phyloP scores from a whole-genome alignment of 2,113 vertebrate species.

The Spea multiplicata region DNA sequence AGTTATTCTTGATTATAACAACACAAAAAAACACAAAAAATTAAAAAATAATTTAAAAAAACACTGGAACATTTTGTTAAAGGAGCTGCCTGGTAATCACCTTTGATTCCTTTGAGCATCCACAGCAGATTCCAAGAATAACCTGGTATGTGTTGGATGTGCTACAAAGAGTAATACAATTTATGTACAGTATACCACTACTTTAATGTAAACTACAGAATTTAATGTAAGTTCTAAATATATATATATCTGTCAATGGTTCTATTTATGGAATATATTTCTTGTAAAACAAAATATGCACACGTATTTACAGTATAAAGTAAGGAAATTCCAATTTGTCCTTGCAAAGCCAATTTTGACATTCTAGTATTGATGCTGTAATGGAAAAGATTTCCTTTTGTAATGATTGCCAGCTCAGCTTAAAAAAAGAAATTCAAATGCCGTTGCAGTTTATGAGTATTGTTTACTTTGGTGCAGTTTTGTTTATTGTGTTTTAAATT shows the following conservation, averaged over 20 bases:
- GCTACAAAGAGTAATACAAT: no score
- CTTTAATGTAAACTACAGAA: no score
- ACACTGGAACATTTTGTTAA: no score
- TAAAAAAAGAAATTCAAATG: conserved; percentile 5
- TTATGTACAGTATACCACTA: no score
- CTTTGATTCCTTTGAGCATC: no score
- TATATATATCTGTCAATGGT: background rate
- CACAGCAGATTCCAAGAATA: no score
- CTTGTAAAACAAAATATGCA: background rate
- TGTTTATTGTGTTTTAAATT: conserved; percentile 41
- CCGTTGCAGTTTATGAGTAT: conserved; percentile 15
- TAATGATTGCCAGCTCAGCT: conserved; percentile 21
- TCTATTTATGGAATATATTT: background rate
- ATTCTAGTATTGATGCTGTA: conserved; percentile 3
- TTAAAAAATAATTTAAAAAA: no score
- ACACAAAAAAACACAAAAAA: no score
- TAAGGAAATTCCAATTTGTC: background rate
- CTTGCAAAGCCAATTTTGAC: background rate
- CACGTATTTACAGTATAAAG: background rate
- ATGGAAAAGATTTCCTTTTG: conserved; percentile 11
- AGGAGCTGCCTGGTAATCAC: no score
- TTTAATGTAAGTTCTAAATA: no score
- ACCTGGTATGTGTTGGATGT: no score
- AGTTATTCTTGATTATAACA: no score
- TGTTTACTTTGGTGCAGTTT: conserved; percentile 32